phyloP scores from a whole-genome alignment of 2,113 vertebrate species.

The Platichthys stellatus region DNA sequence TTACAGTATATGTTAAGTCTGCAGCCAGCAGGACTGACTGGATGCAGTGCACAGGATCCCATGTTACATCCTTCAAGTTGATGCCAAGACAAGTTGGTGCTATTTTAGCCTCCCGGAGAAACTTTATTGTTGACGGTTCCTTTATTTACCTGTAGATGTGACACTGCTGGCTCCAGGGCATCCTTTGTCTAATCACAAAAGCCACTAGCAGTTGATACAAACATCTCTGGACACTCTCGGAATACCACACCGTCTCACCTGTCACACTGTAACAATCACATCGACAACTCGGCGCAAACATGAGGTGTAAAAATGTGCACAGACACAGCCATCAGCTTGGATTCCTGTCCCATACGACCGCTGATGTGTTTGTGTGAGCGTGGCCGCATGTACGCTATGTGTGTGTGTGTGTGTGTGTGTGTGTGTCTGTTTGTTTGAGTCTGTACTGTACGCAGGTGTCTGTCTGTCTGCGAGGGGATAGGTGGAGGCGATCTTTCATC shows the following conservation, averaged over 20 bases:
- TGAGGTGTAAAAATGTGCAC: constrained; percentile 69
- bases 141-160: constrained; percentile 73
- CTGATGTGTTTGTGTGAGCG: constrained; percentile 23
- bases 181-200: constrained; percentile 77
- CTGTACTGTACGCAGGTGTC: constrained; percentile 7
- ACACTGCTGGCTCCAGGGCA: constrained; percentile 75
- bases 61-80: constrained; percentile 56
- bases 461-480: constrained; percentile 51
- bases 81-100: constrained; percentile 48
- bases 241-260: constrained; percentile 73
- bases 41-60: constrained; percentile 31
- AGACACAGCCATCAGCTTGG: constrained; percentile 64
- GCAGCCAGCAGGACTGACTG: constrained; percentile 12
- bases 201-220: constrained; percentile 69
- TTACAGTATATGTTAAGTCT: neutral
- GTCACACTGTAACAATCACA: constrained; percentile 69
- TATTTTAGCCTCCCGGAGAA: constrained; percentile 60
- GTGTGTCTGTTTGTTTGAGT: constrained; percentile 16
- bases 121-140: constrained; percentile 52
- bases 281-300: constrained; percentile 67
- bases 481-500: constrained; percentile 78
- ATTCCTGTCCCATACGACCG: constrained; percentile 65
- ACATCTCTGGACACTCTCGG: constrained; percentile 70
- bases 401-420: constrained; percentile 30
- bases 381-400: constrained; percentile 6